Evolutionary conservation across 2,113 vertebrate genomes (phyloP).

Genomic region (Pollachius pollachius): DNA sequence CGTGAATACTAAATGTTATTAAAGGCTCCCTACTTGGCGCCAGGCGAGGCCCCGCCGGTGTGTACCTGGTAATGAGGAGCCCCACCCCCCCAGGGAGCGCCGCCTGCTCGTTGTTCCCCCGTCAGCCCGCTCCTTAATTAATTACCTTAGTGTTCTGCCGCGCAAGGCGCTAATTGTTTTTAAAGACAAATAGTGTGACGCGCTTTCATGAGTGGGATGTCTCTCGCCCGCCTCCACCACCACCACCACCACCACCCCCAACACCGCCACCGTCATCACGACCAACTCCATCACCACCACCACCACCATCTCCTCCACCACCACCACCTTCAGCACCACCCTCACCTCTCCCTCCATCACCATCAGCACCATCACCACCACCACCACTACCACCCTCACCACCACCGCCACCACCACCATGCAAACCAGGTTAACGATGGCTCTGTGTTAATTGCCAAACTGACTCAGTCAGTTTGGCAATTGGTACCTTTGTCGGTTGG

Average conservation of each 20-base stretch:
- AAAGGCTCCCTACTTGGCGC: conserved; percentile 45
- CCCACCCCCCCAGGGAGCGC: conserved; percentile 32
- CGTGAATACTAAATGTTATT: conserved; percentile 67
- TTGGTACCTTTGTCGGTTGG: too few species aligned
- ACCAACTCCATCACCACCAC: too few species aligned
- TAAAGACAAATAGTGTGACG: conserved; percentile 49
- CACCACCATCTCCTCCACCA: too few species aligned
- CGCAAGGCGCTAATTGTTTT: conserved; percentile 45
- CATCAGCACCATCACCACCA: too few species aligned
- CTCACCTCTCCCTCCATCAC: too few species aligned
- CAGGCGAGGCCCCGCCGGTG: conserved; percentile 41
- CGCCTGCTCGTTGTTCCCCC: conserved; percentile 41
- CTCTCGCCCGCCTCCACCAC: not conserved
- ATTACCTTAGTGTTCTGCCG: conserved; percentile 50
- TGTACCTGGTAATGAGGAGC: conserved; percentile 65
- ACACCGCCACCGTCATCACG: too few species aligned
- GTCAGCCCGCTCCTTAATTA: conserved; percentile 57
- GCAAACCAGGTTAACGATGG: too few species aligned
- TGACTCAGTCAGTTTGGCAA: too few species aligned
- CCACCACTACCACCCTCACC: too few species aligned
- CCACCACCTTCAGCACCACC: too few species aligned
- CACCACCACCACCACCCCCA: not conserved
- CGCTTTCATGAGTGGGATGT: conserved; percentile 8
- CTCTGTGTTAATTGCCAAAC: too few species aligned
- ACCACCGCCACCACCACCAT: too few species aligned